Conservation (phyloP, 2,888 invertebrate genomes). For the Campoplex nolae region DNA sequence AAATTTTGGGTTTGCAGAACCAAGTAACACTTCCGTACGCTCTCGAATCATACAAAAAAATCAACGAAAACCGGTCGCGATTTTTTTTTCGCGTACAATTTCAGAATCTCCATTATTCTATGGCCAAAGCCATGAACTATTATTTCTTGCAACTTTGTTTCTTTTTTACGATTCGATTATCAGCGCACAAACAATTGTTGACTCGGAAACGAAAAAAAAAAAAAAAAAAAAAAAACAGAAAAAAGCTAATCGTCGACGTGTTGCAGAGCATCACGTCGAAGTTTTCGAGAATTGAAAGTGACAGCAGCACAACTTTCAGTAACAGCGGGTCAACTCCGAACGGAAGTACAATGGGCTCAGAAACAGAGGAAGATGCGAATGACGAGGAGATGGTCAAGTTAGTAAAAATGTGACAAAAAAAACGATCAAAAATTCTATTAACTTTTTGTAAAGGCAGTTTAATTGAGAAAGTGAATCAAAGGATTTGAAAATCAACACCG, state of each 20-base stretch:
- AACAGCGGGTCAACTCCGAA: slow-evolving; percentile 84
- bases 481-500: neutral
- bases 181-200: neutral
- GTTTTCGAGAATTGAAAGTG: slow-evolving; percentile 80
- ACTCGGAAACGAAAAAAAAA: neutral
- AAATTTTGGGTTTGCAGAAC: neutral
- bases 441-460: neutral
- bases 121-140: neutral
- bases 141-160: neutral
- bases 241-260: neutral
- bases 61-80: neutral
- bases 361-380: slow-evolving; percentile 82
- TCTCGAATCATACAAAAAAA: neutral
- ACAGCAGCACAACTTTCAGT: slow-evolving; percentile 85
- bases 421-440: neutral
- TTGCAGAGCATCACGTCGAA: slow-evolving; percentile 77
- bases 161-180: neutral
- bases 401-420: neutral
- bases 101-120: neutral
- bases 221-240: neutral
- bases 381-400: slow-evolving; percentile 82
- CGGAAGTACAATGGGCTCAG: slow-evolving; percentile 82
- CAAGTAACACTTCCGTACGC: neutral
- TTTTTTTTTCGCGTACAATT: neutral
- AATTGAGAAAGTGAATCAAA: neutral